Evolutionary conservation across 2,888 invertebrate species (phyloP).

Genomic region (Platycheirus albimanus): DNA sequence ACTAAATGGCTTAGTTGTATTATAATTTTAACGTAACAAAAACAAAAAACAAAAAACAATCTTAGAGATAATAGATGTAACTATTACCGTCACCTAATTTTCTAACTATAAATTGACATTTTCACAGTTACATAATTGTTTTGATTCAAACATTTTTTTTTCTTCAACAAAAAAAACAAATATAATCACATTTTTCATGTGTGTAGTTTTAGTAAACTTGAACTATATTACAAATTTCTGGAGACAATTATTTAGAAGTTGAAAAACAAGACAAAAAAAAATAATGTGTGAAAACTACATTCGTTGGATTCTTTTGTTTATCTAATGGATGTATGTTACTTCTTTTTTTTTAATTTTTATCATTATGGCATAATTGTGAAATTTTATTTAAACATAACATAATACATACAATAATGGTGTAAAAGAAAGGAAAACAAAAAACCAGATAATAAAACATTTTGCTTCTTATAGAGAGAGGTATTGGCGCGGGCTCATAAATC

Average conservation of each 20-base stretch:
- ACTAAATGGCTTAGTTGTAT: constrained; percentile 78
- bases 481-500: constrained; percentile 40
- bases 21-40: constrained; percentile 42
- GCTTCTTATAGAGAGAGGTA: constrained; percentile 44
- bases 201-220: constrained; percentile 48
- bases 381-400: constrained; percentile 49
- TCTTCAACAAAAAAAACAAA: constrained; percentile 33
- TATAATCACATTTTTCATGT: constrained; percentile 35
- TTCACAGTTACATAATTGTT: constrained; percentile 71
- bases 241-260: constrained; percentile 26
- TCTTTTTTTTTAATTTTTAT: constrained; percentile 41
- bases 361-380: constrained; percentile 44
- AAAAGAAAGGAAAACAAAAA: constrained; percentile 27
- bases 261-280: constrained; percentile 30
- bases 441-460: constrained; percentile 26
- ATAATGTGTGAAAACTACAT: constrained; percentile 46
- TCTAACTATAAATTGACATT: constrained; percentile 60
- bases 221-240: constrained; percentile 28
- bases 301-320: constrained; percentile 16
- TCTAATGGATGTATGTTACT: constrained; percentile 34
- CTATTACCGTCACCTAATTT: constrained; percentile 40
- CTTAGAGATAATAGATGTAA: constrained; percentile 55
- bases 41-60: constrained; percentile 29
- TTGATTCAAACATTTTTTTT: constrained; percentile 54
- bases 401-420: constrained; percentile 19